These are phyloP conservation scores for Drosophila kokeensis DNA, from an alignment of 2,888 invertebrate genomes.

Conservation along the genomic window DNA sequence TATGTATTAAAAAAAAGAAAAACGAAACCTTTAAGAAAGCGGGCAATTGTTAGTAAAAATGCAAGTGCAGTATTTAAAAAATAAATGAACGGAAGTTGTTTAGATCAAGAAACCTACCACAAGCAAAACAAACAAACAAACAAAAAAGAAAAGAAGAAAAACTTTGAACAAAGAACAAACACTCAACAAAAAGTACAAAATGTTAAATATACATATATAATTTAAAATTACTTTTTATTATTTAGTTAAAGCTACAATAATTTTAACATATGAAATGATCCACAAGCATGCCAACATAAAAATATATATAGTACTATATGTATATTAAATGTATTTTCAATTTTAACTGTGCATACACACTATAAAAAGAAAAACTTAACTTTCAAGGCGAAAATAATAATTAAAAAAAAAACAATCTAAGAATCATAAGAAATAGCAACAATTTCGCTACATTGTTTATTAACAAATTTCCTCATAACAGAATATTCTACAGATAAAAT, in stretches of 20 bases:
- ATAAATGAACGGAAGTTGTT: conserved; percentile 39
- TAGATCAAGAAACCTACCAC: conserved; percentile 61
- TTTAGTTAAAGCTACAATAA: conserved; percentile 71
- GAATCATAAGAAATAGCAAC: conserved; percentile 46
- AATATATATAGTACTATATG: conserved; percentile 28
- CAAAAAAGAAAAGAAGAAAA: conserved; percentile 38
- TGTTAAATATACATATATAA: conserved; percentile 81
- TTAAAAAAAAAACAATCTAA: conserved; percentile 21
- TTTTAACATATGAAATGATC: conserved; percentile 55
- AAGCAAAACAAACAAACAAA: conserved; percentile 23
- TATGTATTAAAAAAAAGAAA: conserved; percentile 51
- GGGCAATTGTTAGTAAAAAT: conserved; percentile 66
- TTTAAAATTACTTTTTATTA: conserved; percentile 75
- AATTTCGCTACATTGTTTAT: conserved; percentile 52
- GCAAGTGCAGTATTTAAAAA: conserved; percentile 43
- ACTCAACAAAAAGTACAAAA: conserved; percentile 81
- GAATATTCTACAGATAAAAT: conserved; percentile 48
- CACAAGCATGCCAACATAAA: conserved; percentile 57
- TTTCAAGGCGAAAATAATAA: conserved; percentile 23
- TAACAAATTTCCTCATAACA: conserved; percentile 32
- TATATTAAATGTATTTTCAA: conserved; percentile 33
- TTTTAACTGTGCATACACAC: conserved; percentile 53
- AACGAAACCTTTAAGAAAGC: conserved; percentile 47
- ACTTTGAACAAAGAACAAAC: conserved; percentile 67
- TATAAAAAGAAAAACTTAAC: conserved; percentile 10